These are phyloP conservation scores for Otus sunia DNA, from an alignment of 2,113 vertebrate species.

Conservation along the genomic window DNA sequence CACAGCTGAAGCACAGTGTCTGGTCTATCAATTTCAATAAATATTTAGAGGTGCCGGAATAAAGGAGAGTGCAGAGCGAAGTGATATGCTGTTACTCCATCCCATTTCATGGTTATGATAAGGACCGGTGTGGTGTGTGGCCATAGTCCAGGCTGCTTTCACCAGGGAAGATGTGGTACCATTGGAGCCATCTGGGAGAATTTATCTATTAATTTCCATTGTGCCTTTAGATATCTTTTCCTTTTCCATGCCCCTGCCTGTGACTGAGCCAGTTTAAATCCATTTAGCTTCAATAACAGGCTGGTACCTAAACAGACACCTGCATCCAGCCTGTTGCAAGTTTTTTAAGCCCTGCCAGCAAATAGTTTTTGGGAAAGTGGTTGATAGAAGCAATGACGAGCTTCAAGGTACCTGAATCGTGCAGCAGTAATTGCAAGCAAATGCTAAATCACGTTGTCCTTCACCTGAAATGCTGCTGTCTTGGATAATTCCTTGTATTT, in stretches of 20 bases:
- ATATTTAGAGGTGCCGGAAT: neutral
- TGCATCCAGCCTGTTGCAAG: neutral
- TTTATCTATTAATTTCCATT: neutral
- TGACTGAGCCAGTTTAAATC: neutral
- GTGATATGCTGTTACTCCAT: neutral
- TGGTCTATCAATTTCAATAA: neutral
- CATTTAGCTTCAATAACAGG: neutral
- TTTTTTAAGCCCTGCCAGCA: neutral
- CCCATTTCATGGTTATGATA: neutral
- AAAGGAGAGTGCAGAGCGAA: neutral
- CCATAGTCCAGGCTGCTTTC: neutral
- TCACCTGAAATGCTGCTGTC: neutral
- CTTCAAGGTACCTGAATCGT: accelerated
- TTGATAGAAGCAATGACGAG: accelerated
- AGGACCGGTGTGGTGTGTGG: neutral
- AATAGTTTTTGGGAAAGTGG: neutral
- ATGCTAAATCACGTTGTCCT: neutral
- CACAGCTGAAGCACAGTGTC: neutral
- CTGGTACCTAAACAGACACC: neutral
- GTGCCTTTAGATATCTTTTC: neutral
- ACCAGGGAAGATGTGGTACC: neutral
- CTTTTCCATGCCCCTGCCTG: neutral
- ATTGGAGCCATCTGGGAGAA: neutral
- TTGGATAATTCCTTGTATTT: neutral
- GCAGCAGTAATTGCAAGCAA: neutral